Evolutionary conservation across 2,888 invertebrate species (phyloP).

Genomic region (Hirtodrosophila histrioides): DNA sequence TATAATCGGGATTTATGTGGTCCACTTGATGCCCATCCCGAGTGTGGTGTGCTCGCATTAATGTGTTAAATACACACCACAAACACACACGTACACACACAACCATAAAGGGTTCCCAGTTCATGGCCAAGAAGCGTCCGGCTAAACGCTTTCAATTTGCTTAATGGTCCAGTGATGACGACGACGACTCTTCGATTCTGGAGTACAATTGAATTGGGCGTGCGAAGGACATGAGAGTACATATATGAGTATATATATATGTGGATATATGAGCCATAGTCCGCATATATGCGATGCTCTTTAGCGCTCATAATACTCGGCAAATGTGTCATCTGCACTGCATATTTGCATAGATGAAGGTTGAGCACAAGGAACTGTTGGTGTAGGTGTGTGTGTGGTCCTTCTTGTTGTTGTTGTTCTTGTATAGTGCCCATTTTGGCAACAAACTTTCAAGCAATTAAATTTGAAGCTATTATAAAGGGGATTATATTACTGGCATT

Average conservation of each 20-base stretch:
- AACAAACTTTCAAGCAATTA: constrained; percentile 33
- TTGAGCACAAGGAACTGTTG: neutral
- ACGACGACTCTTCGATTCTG: constrained; percentile 33
- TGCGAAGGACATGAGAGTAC: constrained; percentile 59
- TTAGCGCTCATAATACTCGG: constrained; percentile 48
- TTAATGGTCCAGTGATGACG: constrained; percentile 67
- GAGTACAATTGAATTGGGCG: constrained; percentile 65
- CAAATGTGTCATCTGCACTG: constrained; percentile 65
- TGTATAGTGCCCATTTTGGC: constrained; percentile 13
- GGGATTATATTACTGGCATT: neutral
- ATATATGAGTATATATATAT: neutral
- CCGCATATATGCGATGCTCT: constrained; percentile 28
- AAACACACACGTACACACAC: constrained; percentile 16
- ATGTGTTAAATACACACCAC: constrained; percentile 70
- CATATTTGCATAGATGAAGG: constrained; percentile 54
- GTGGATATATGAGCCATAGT: neutral
- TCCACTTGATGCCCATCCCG: constrained; percentile 62
- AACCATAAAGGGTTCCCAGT: constrained; percentile 49
- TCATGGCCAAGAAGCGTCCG: constrained; percentile 70
- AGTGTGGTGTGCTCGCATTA: constrained; percentile 46
- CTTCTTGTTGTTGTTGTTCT: neutral
- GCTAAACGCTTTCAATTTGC: constrained; percentile 76
- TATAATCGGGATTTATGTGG: constrained; percentile 74
- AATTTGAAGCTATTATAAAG: neutral
- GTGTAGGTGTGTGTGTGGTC: neutral